A percentile compares a stretch with the other conserved stretches of the same genome.
phyloP scores from a whole-genome alignment of 1,140 invertebrate species.

The Aphaenogaster floridana region DNA sequence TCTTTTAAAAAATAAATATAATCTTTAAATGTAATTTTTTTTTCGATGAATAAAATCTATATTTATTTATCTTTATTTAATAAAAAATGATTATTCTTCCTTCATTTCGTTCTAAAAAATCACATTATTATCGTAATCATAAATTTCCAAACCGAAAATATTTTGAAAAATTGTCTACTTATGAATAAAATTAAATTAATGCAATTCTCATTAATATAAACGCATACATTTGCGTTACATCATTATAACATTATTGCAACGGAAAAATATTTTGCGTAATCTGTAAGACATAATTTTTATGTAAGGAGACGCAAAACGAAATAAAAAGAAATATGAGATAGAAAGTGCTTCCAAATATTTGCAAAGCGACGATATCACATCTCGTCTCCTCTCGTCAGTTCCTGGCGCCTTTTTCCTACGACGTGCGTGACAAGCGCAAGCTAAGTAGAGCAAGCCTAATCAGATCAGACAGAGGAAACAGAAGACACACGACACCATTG shows the following conservation, averaged over 20 bases:
- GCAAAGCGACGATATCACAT: slow-evolving; percentile 26
- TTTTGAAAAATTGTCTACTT: neutral
- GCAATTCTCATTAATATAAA: neutral
- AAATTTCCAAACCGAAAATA: neutral
- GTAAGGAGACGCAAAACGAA: neutral
- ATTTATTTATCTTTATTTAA: neutral
- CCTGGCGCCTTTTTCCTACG: slow-evolving; percentile 2
- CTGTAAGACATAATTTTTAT: neutral
- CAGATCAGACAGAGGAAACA: slow-evolving; percentile 72
- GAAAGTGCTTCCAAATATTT: slow-evolving; percentile 47
- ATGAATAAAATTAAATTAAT: neutral
- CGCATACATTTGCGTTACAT: neutral
- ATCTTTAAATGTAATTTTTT: neutral
- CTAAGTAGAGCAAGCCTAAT: slow-evolving; percentile 72
- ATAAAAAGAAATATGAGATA: neutral
- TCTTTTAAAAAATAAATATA: neutral
- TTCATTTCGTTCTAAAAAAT: neutral
- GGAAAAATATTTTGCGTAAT: neutral
- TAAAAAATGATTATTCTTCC: neutral
- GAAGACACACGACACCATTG: slow-evolving; percentile 73
- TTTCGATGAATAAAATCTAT: neutral
- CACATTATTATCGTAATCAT: neutral
- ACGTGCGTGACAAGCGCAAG: slow-evolving; percentile 71
- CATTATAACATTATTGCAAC: slow-evolving; percentile 9
- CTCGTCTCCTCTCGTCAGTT: slow-evolving; percentile 5